Percentiles rank a stretch among this genome's conserved stretches.
These are phyloP conservation scores for Cyrtonyx montezumae DNA, from an alignment of 2,113 vertebrate genomes.

Conservation along the genomic window DNA sequence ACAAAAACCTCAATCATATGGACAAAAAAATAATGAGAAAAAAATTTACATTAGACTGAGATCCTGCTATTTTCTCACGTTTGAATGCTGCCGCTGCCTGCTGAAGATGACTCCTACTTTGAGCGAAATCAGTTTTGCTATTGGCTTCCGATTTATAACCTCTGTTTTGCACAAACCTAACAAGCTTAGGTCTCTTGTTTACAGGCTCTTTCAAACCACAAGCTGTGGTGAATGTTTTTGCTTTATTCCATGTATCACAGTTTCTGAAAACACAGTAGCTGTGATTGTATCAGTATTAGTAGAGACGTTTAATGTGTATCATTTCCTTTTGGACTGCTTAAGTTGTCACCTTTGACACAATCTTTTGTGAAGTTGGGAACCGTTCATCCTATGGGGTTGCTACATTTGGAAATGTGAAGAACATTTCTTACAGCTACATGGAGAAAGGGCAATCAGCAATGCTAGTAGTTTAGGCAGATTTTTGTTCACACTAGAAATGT, in stretches of 20 bases:
- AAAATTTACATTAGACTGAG: not conserved
- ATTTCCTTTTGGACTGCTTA: not conserved
- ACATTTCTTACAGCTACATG: not conserved
- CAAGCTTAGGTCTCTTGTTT: not conserved
- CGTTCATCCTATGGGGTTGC: not conserved
- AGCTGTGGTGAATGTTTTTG: not conserved
- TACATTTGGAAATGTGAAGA: not conserved
- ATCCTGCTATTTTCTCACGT: not conserved
- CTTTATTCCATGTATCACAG: not conserved
- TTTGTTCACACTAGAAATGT: not conserved
- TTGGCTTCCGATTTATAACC: not conserved
- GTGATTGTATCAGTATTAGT: not conserved
- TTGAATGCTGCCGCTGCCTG: conserved; percentile 13
- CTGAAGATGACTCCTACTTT: not conserved
- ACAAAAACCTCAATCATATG: not conserved
- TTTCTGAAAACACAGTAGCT: not conserved
- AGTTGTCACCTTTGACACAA: not conserved
- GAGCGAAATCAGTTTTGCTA: not conserved
- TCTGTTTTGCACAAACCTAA: not conserved
- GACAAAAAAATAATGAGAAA: not conserved
- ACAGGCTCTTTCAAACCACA: not conserved
- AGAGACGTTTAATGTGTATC: not conserved
- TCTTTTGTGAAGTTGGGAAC: not conserved
- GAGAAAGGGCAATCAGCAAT: not conserved
- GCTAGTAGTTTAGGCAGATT: not conserved